phyloP scores from a whole-genome alignment of 2,888 invertebrate genomes.

The Belgica antarctica region DNA sequence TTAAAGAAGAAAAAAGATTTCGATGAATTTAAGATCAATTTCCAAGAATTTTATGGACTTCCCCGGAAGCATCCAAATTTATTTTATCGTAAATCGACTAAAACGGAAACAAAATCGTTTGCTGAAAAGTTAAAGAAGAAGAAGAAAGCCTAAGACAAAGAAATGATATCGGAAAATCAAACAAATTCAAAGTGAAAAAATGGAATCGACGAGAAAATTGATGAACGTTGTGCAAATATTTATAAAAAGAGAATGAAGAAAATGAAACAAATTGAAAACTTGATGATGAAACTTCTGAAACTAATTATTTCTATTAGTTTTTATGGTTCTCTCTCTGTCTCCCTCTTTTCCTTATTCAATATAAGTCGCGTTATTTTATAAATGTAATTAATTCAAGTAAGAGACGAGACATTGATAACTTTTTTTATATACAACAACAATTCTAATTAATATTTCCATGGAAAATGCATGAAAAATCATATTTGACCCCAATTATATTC shows the following conservation, averaged over 20 bases:
- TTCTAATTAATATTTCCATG: not conserved
- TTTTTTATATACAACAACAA: slow-evolving; percentile 18
- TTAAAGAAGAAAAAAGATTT: too few relatives aligned
- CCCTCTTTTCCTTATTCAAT: not conserved
- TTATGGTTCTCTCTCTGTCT: not conserved
- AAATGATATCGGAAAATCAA: slow-evolving; percentile 18
- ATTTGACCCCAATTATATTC: not conserved
- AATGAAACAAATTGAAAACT: slow-evolving; percentile 13
- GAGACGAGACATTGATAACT: not conserved
- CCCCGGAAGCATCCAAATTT: too few relatives aligned
- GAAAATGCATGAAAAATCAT: not conserved
- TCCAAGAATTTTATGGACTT: too few relatives aligned
- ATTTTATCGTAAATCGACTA: too few relatives aligned
- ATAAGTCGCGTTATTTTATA: slow-evolving; percentile 13
- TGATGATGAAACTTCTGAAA: slow-evolving; percentile 3
- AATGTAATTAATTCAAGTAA: not conserved
- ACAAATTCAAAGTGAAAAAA: slow-evolving; percentile 12
- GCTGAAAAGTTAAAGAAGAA: slow-evolving; percentile 1
- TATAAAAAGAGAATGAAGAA: slow-evolving; percentile 26
- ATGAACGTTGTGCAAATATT: slow-evolving; percentile 43
- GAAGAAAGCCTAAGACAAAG: slow-evolving; percentile 23
- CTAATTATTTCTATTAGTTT: slow-evolving; percentile 25
- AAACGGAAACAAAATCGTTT: not conserved
- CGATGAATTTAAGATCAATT: too few relatives aligned
- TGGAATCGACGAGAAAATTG: slow-evolving; percentile 10